Evolutionary conservation across 2,113 vertebrate genomes (phyloP), one percentile per base, ranked within the genome.

Genomic region (Cyprinodon tularosa): DNA sequence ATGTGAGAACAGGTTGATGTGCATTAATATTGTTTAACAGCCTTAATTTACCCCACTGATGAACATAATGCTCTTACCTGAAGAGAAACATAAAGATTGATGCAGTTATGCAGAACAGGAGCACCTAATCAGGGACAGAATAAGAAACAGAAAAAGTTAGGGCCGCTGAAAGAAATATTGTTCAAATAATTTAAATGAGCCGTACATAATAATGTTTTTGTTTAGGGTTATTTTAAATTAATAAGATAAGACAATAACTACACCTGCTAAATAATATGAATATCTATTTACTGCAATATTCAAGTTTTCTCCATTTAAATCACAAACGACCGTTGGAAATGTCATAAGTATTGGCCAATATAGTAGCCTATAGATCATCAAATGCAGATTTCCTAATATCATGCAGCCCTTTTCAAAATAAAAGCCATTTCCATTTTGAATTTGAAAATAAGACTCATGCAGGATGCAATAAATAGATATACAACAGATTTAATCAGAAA

Each of bases 21-120:
- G 44, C 12, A 45, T 45, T 45, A 45, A 45, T 10, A 45, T 2
- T 17, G 50, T 20, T 57, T 57, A 57, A n/a, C 20, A 9, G 50
- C 57, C 4, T 61, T 1, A 66, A 5, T 9, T 9, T 3, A n/a
- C 12, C 48, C 71, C 17, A n/a, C 17, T 57, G 20, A 3, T 66
- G 14, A 50, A 71, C 61, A 42, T 12, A 64, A 4, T 67, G 8
- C 20, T 74, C 91, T 89, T 42, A 95, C 94, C 94, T 94, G 88
- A 95, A 95, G 91, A 93, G 92, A 85, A 93, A 94, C 93, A 94
- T 95, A 91, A 91, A 95, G 76, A 95, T 90, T 0, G 94, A 93
- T 5, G 94, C 85, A 9, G 94, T 95, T 40, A 93, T 40, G 86
- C 93, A 93, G 90, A 95, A 95, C 68, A 95, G 78, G n/a, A 95